phyloP scores from a whole-genome alignment of 2,797 vertebrate genomes.

The Poeciliopsis infans region DNA sequence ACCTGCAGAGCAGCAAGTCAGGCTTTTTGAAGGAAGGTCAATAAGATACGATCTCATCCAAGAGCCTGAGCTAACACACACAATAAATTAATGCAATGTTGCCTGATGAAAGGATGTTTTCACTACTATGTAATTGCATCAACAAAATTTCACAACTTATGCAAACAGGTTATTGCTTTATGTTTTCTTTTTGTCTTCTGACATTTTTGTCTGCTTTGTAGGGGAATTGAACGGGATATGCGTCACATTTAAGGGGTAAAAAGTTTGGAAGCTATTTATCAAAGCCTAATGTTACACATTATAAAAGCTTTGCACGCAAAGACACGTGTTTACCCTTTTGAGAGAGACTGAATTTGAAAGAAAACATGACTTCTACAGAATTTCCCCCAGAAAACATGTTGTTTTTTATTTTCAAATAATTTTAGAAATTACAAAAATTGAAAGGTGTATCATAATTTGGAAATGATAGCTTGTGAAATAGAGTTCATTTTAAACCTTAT shows the following conservation, averaged over 20 bases:
- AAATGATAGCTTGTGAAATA: too few relatives aligned
- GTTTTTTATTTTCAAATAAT: too few relatives aligned
- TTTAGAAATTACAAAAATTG: too few relatives aligned
- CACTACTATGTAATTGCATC: neutral
- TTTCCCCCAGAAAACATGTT: neutral
- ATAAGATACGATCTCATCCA: neutral
- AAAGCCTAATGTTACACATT: neutral
- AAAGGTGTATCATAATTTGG: too few relatives aligned
- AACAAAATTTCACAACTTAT: neutral
- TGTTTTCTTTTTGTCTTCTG: neutral
- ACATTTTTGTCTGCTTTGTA: neutral
- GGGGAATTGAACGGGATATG: neutral
- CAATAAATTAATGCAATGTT: constrained; percentile 8
- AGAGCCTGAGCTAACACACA: neutral
- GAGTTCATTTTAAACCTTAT: too few relatives aligned
- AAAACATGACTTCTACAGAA: neutral
- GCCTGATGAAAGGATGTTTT: neutral
- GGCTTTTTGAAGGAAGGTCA: constrained; percentile 11
- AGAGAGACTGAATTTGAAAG: neutral
- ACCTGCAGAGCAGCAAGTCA: constrained; percentile 42
- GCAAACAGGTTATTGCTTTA: neutral
- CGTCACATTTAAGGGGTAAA: neutral
- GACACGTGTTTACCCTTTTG: neutral
- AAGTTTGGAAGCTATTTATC: neutral
- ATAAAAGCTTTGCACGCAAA: neutral